Percentiles rank a stretch among this genome's conserved stretches.
These are phyloP conservation scores for Turritopsis rubra DNA, from an alignment of 30 jellyfish, hydroid and myxozoan genomes.

Conservation along the genomic window DNA sequence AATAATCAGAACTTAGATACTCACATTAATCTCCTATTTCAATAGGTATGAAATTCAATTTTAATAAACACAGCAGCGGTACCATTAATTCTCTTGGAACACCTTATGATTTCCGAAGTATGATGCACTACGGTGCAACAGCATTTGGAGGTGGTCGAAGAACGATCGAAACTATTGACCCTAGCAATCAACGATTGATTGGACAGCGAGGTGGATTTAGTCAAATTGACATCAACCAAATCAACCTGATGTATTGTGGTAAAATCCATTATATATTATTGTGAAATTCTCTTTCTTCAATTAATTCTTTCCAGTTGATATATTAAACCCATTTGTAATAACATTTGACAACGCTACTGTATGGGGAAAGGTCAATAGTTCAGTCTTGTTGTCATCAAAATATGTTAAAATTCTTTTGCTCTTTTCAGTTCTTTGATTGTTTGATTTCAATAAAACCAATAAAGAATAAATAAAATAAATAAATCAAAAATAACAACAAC, in stretches of 20 bases:
- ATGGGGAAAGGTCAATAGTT: background rate
- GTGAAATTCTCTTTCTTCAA: background rate
- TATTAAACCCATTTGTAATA: background rate
- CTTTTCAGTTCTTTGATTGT: no score
- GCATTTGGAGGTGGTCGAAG: constrained; percentile 62
- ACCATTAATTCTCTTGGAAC: constrained; percentile 45
- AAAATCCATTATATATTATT: constrained; percentile 27
- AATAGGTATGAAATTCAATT: constrained; percentile 31
- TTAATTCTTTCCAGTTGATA: background rate
- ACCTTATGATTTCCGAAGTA: constrained; percentile 56
- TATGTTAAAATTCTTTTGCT: background rate
- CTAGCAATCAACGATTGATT: constrained; percentile 40
- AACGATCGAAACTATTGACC: constrained; percentile 56
- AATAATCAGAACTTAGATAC: no score
- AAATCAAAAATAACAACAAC: no score
- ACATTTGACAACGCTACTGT: background rate
- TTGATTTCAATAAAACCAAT: no score
- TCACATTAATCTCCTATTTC: background rate
- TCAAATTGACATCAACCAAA: constrained; percentile 42
- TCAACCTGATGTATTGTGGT: constrained; percentile 51
- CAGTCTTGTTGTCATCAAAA: background rate
- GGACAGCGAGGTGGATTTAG: constrained; percentile 71
- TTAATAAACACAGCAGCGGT: constrained; percentile 25
- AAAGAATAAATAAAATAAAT: no score
- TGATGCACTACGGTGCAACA: constrained; percentile 65